Conservation (phyloP, 2,113 vertebrate genomes). For the Rhabdomys dilectus region DNA sequence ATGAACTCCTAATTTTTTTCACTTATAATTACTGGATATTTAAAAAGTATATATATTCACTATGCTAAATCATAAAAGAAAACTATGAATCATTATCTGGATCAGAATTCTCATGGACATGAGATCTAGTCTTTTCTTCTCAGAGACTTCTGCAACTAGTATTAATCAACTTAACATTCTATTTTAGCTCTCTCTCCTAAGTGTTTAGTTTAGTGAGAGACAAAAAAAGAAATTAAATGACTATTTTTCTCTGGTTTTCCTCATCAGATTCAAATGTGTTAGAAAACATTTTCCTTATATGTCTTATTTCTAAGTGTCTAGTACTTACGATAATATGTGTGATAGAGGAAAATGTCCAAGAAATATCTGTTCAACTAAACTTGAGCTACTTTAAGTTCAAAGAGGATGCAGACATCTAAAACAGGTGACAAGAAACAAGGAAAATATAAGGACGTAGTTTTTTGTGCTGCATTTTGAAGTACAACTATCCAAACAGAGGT, state of each 20-base stretch:
- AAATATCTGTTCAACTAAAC: conserved; percentile 44
- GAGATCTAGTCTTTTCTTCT: not conserved
- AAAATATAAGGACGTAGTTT: conserved; percentile 38
- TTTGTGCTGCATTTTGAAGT: conserved; percentile 10
- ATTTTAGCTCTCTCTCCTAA: conserved; percentile 38
- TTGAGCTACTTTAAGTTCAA: conserved; percentile 5
- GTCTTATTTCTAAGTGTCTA: conserved; percentile 10
- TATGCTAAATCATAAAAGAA: not conserved
- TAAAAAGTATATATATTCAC: conserved; percentile 32
- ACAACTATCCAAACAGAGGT: not conserved
- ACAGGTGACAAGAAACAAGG: not conserved
- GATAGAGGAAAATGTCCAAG: not conserved
- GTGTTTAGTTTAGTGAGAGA: conserved; percentile 19
- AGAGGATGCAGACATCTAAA: conserved; percentile 18
- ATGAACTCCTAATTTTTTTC: conserved; percentile 55
- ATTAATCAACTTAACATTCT: conserved; percentile 49
- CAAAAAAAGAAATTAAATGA: conserved; percentile 52
- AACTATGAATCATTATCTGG: not conserved
- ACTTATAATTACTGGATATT: conserved; percentile 35
- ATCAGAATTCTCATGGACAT: conserved; percentile 26
- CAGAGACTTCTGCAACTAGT: conserved; percentile 15
- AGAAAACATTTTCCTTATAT: not conserved
- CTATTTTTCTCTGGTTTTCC: conserved; percentile 5
- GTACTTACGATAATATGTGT: conserved; percentile 2
- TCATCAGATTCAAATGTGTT: conserved; percentile 42